Conservation (phyloP, 1,140 invertebrate species). For the Lithobius niger region DNA sequence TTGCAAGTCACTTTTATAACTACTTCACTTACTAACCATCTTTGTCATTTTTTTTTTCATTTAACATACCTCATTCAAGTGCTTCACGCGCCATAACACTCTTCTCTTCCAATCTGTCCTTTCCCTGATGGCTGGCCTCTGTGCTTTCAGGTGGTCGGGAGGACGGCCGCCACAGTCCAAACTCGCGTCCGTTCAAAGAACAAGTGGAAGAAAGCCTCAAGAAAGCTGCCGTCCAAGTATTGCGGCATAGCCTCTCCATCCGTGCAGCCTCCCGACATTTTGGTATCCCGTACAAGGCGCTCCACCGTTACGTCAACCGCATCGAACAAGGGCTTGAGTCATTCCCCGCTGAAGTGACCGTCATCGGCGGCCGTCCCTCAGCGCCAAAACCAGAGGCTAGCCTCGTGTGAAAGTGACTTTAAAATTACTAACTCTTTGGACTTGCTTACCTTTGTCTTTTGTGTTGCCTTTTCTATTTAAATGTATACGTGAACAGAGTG, state of each 20-base stretch:
- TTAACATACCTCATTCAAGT: too few species aligned
- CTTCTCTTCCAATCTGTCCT: too few species aligned
- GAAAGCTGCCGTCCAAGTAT: conserved; percentile 4
- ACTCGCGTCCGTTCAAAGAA: conserved; percentile 3
- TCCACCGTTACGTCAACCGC: conserved; percentile 64
- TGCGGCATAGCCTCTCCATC: conserved; percentile 3
- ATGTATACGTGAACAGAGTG: too few species aligned
- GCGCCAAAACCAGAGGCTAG: not conserved
- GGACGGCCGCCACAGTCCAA: not conserved
- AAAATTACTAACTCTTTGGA: too few species aligned
- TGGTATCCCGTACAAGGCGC: conserved; percentile 78
- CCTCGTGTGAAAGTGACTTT: too few species aligned
- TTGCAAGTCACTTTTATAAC: too few species aligned
- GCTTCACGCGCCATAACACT: too few species aligned
- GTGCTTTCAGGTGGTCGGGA: conserved; percentile 8
- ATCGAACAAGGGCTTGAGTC: conserved; percentile 7
- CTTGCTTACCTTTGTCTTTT: too few species aligned
- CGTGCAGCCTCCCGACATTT: conserved; percentile 58
- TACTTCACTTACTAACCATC: too few species aligned
- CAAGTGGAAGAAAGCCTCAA: conserved; percentile 7
- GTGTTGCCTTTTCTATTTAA: too few species aligned
- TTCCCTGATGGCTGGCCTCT: too few species aligned
- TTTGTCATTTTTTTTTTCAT: too few species aligned
- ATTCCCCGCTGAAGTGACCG: not conserved
- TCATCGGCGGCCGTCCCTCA: not conserved